Evolutionary conservation across 2,797 vertebrate genomes (phyloP), one percentile per base, ranked within the genome.

Genomic region (Gymnothorax reevesii): DNA sequence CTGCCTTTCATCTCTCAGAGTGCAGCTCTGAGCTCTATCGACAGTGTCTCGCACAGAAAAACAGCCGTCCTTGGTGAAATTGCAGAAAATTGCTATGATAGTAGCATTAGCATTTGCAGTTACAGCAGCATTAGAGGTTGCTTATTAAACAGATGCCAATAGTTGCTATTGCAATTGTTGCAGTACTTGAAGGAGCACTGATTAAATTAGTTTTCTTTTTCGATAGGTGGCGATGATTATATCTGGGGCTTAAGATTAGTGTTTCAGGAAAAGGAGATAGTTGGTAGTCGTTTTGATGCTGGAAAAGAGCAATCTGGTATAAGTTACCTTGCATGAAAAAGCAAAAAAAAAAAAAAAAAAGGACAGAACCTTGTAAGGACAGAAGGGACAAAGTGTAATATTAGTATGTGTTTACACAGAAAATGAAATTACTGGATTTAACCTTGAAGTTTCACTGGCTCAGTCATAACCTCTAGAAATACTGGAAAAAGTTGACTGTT

Each of bases 1-100:
- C 59, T 60, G 27, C 33, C 83, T 83, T 83, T 83, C 49, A 64
- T 83, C 83, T 49, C 10, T 49, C 82, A 12, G 82, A 83, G 57
- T 62, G 82, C 75, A 6, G 75, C 75, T 77, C 75, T 49, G 71
- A 25, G 25, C 25, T 66, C 62, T 22, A 4, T n/a, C 62, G 20
- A 12, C 62, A 66, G 62, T 7, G 20, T 22, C 33, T 75, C 71
- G 1, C 42, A 4, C 75, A 54, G 13, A 54, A 22, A 52, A 15
- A 79, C 49, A n/a, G 17, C 7, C 3, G 75, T 12, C 75, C 20
- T 20, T 5, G 2, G 42, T 42, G 49, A 9, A 75, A 54, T 79
- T 42, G 75, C 22, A 20, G 49, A 7, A 49, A 54, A 79, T 54
- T 79, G 17, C 49, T 22, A 13, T 8, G 12, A 27, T 73, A 73